Base-by-base conservation (phyloP, 1,140 invertebrate genomes). In the Calycopis cecrops region DNA sequence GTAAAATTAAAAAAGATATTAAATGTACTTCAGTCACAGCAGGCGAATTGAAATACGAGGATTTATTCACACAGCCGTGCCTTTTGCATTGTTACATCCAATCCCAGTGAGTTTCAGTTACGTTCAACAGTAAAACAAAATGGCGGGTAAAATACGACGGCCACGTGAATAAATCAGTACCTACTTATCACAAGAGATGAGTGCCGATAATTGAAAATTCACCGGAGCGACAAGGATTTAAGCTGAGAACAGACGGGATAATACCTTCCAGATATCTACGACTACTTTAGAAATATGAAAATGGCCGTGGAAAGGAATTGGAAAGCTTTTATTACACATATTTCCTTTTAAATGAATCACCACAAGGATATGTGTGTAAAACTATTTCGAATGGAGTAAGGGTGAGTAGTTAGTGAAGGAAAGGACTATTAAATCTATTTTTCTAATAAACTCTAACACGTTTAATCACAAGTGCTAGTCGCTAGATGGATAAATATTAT, bases 181-280 rank as follows among this genome's bases (percentile, higher is more conserved):
- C 59, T 54, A 62, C 59, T 62, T 59, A 59, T 53, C 48, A 55
- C 42, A 38, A 61, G 53, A 57, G 57, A 69, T 62, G 64, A 66
- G 57, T 59, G 50, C 51, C 57, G 55, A 67, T 72, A 69, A 72
- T 69, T 67, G 65, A 67, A 72, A 65, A 67, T 72, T 69, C 63
- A 59, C 47, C 49, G 42, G 47, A 42, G 55, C 50, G 52, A 57
- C 37, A 49, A 53, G 57, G 54, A 65, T 65, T 61, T 63, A 51
- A 60, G 50, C 38, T 47, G 56, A 34, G 48, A 12, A 62, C 52
- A 60, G 57, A 62, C 40, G 14, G 60, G 52, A 49, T 47, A 47
- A 50, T 55, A 34, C 40, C 35, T 38, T 28, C n/a, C 18, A 34
- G 16, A 38, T 40, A 40, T 40, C 50, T 52, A 52, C 37, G 40